Conservation (phyloP, 2,113 vertebrate genomes). For the Agapornis roseicollis region DNA sequence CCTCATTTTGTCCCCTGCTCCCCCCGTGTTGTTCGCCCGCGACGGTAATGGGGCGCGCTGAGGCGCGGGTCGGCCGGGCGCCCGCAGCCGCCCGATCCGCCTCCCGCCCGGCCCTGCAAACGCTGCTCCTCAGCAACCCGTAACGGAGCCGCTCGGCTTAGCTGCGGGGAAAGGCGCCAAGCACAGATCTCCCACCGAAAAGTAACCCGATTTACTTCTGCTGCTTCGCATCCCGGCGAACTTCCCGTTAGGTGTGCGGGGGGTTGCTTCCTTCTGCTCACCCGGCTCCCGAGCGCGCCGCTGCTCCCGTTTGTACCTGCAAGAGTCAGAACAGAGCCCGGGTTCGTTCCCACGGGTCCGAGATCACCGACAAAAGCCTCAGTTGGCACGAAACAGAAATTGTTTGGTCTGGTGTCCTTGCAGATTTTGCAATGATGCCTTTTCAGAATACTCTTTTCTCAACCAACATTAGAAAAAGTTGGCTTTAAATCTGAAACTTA, state of each 20-base stretch:
- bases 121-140: not conserved
- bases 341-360: not conserved
- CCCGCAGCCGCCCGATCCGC: not conserved
- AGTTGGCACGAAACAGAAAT: accelerated
- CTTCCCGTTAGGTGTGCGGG: not conserved
- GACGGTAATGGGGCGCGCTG: not conserved
- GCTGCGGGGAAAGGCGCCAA: not conserved
- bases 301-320: not conserved
- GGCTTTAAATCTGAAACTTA: not conserved
- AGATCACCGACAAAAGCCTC: not conserved
- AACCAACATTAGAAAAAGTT: not conserved
- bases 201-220: not conserved
- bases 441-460: not conserved
- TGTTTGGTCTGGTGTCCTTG: not conserved
- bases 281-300: not conserved
- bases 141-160: not conserved
- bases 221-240: not conserved
- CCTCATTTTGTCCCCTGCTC: not conserved
- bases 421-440: not conserved
- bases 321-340: accelerated
- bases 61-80: not conserved
- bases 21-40: not conserved
- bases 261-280: not conserved
- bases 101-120: not conserved
- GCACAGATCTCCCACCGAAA: not conserved